A percentile compares a stretch with the other conserved stretches of the same genome.
Conservation (phyloP, 1,140 invertebrate species). For the Antheraea pernyi region DNA sequence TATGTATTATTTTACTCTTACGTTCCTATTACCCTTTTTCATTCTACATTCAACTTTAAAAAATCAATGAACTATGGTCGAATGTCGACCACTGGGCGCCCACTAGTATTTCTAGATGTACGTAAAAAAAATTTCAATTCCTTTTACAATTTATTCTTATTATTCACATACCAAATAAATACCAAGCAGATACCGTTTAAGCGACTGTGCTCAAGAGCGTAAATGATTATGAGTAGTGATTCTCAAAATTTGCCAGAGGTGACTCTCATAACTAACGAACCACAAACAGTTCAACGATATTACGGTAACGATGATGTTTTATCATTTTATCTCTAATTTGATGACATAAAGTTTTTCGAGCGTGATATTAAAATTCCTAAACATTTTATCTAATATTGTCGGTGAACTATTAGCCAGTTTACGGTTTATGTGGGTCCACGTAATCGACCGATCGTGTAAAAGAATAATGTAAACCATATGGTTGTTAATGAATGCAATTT, state of each 20-base stretch:
- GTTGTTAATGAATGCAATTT: background rate
- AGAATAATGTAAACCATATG: background rate
- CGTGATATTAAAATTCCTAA: background rate
- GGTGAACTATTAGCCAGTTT: background rate
- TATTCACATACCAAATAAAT: background rate
- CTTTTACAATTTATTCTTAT: background rate
- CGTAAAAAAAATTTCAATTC: too few species aligned
- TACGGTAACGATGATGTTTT: conserved; percentile 6
- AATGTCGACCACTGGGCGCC: too few species aligned
- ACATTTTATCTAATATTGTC: background rate
- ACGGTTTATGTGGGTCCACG: background rate
- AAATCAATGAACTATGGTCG: too few species aligned
- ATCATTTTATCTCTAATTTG: background rate
- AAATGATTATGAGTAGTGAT: conserved; percentile 44
- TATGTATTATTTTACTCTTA: too few species aligned
- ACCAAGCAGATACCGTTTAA: conserved; percentile 16
- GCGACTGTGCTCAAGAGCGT: conserved; percentile 14
- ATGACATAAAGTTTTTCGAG: background rate
- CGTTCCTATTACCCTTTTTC: too few species aligned
- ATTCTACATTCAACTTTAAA: too few species aligned
- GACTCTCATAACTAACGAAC: conserved; percentile 41
- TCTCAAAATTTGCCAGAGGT: conserved; percentile 42
- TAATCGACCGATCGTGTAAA: background rate
- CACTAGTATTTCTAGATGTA: too few species aligned
- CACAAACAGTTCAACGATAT: conserved; percentile 42